Conservation (phyloP, 2,113 vertebrate genomes). For the Amblyopsis rosae region DNA sequence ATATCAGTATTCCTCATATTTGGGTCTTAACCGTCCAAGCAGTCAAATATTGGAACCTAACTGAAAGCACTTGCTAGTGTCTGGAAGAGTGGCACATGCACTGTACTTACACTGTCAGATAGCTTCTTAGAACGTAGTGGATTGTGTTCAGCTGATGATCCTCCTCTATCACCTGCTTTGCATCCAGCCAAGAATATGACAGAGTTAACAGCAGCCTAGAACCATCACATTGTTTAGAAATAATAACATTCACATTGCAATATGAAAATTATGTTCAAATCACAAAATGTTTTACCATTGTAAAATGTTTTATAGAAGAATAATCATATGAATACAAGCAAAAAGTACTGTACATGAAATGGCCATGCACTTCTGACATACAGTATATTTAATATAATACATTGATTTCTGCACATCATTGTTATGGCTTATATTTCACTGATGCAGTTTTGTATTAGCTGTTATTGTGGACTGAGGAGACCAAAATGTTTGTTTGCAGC, state of each 20-base stretch:
- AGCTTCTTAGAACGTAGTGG: conserved; percentile 74
- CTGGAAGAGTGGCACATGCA: conserved; percentile 60
- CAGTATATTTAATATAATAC: background rate
- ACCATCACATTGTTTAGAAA: conserved; percentile 62
- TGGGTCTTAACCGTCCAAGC: conserved; percentile 33
- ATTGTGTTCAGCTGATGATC: conserved; percentile 69
- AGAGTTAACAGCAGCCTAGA: conserved; percentile 72
- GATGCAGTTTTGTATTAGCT: conserved; percentile 21
- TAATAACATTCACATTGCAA: conserved; percentile 47
- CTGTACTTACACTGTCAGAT: conserved; percentile 66
- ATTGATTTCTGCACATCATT: background rate
- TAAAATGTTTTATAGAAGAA: background rate
- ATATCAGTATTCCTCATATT: too few relatives aligned
- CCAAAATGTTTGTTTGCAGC: conserved; percentile 45
- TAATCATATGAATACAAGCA: background rate
- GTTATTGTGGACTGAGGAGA: conserved; percentile 13
- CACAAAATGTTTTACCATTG: conserved; percentile 30
- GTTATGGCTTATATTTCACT: conserved; percentile 29
- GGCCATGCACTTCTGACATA: background rate
- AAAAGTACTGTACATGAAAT: background rate
- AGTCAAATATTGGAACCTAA: conserved; percentile 59
- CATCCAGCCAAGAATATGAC: conserved; percentile 68
- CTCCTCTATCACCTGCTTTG: conserved; percentile 65
- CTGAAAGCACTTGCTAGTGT: conserved; percentile 52
- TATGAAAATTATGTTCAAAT: conserved; percentile 35